Conservation (phyloP, 1,140 invertebrate genomes). For the Babylonia areolata region DNA sequence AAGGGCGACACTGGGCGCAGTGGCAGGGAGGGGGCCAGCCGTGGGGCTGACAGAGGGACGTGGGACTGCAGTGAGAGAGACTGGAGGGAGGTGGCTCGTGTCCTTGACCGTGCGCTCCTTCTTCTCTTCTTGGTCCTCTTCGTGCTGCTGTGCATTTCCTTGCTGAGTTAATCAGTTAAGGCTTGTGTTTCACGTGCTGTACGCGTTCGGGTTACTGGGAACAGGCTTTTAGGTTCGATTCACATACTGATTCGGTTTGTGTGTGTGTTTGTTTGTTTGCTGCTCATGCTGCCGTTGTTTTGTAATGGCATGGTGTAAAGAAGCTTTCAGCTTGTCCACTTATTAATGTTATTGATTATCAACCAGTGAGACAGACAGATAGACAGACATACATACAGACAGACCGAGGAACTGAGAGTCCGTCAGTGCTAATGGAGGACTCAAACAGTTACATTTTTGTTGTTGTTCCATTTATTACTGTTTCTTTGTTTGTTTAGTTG, state of each 20-base stretch:
- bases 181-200: too few species aligned
- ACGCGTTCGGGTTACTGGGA: too few species aligned
- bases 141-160: conserved; percentile 34
- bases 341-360: not conserved
- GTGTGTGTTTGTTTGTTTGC: not conserved
- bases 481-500: too few species aligned
- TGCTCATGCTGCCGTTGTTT: too few species aligned
- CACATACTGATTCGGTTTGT: not conserved
- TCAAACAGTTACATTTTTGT: too few species aligned
- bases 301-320: not conserved
- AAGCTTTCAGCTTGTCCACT: not conserved
- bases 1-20: conserved; percentile 30
- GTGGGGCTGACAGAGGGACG: not conserved
- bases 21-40: conserved; percentile 2
- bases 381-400: too few species aligned
- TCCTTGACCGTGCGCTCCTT: conserved; percentile 40
- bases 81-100: conserved; percentile 42
- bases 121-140: conserved; percentile 36
- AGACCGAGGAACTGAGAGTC: too few species aligned
- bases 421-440: too few species aligned
- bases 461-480: too few species aligned
- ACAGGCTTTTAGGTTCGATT: too few species aligned
- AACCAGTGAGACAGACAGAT: too few species aligned
- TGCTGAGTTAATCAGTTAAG: conserved; percentile 37
- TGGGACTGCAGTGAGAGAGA: not conserved